phyloP scores from a whole-genome alignment of 2,797 vertebrate genomes.

The Cichlasoma orientale region DNA sequence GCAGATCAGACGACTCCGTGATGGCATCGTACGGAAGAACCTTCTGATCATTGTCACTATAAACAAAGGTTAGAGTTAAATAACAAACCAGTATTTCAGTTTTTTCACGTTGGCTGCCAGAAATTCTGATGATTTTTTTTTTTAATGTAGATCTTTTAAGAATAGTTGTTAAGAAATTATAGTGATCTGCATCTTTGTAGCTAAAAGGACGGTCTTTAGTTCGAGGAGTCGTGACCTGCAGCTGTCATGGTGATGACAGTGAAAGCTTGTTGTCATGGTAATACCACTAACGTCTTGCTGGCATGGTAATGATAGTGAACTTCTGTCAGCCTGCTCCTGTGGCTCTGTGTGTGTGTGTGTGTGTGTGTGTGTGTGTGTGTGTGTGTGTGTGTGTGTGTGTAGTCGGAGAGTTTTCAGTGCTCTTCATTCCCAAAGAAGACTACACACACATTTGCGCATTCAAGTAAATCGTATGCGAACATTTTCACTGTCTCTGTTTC shows the following conservation, averaged over 20 bases:
- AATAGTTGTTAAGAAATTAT: not conserved
- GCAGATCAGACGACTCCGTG: not conserved
- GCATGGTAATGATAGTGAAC: slow-evolving; percentile 53
- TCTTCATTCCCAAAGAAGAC: slow-evolving; percentile 49
- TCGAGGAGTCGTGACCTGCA: slow-evolving; percentile 43
- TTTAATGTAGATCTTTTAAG: not conserved
- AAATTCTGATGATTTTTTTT: not conserved
- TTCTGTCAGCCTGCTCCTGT: slow-evolving; percentile 31
- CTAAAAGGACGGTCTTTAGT: slow-evolving; percentile 10
- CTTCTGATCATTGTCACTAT: not conserved
- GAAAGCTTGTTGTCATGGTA: slow-evolving; percentile 62
- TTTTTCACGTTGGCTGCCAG: not conserved
- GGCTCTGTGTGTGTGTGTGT: slow-evolving; percentile 11
- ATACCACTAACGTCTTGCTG: slow-evolving; percentile 48
- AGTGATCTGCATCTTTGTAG: not conserved
- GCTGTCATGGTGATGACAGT: slow-evolving; percentile 36
- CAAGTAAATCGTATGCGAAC: slow-evolving; percentile 51
- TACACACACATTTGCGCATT: slow-evolving; percentile 41
- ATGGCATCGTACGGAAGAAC: not conserved
- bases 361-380: not conserved
- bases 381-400: too few relatives aligned
- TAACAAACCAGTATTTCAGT: not conserved
- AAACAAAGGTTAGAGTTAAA: not conserved
- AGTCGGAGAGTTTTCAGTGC: slow-evolving; percentile 47
- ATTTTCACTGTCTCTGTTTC: slow-evolving; percentile 34